Conservation (phyloP, 2,888 invertebrate species). For the Drosophila testacea region DNA sequence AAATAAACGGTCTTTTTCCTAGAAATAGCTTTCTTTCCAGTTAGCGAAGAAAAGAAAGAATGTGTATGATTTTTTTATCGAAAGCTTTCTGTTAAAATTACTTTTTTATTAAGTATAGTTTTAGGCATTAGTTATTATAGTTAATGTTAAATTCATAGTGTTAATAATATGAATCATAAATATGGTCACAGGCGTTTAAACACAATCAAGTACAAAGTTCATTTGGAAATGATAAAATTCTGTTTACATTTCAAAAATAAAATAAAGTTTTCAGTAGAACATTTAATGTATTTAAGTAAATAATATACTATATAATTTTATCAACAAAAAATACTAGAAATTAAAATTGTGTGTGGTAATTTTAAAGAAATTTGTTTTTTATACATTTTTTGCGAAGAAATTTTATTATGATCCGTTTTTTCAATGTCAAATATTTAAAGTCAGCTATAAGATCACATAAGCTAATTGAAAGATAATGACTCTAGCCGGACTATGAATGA, state of each 20-base stretch:
- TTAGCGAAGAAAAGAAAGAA: background rate
- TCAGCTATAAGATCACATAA: no score
- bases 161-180: background rate
- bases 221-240: background rate
- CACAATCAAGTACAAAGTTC: background rate
- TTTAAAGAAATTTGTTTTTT: background rate
- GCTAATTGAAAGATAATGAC: no score
- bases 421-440: no score
- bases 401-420: no score
- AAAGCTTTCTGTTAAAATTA: background rate
- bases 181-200: background rate
- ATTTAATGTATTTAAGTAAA: no score
- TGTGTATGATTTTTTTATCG: background rate
- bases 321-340: no score
- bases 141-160: background rate
- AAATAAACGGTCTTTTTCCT: background rate
- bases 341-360: no score
- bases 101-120: constrained; percentile 12
- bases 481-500: no score
- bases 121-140: background rate
- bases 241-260: background rate
- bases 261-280: no score
- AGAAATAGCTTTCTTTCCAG: background rate
- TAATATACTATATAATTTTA: no score
- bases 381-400: background rate